Evolutionary conservation across 2,888 invertebrate species (phyloP).

Genomic region (Drosophila antonietae): DNA sequence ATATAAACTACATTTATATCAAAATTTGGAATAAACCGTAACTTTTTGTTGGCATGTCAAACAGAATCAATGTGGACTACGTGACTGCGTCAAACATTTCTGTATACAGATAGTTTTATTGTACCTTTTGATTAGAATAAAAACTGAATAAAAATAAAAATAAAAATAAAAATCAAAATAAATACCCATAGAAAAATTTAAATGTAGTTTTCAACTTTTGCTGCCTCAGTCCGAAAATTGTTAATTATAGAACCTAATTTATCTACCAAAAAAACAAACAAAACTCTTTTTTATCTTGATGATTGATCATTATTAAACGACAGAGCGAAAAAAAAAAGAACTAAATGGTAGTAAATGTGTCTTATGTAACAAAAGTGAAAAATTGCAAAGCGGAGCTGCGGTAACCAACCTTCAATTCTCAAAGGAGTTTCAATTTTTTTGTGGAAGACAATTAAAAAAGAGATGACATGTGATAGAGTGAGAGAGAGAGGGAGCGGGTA

Average conservation of each 20-base stretch:
- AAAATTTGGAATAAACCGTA: conserved; percentile 27
- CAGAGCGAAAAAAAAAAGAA: conserved; percentile 38
- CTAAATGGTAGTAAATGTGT: conserved; percentile 58
- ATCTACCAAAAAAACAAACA: conserved; percentile 32
- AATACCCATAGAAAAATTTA: conserved; percentile 26
- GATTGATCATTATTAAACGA: conserved; percentile 75
- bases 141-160: conserved; percentile 8
- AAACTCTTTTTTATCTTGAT: conserved; percentile 63
- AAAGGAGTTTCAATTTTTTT: conserved; percentile 55
- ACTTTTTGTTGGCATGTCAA: conserved; percentile 42
- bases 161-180: conserved; percentile 1
- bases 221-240: conserved; percentile 52
- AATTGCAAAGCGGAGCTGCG: conserved; percentile 73
- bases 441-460: conserved; percentile 65
- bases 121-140: conserved; percentile 54
- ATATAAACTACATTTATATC: conserved; percentile 6
- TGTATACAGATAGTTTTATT: conserved; percentile 31
- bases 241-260: conserved; percentile 79
- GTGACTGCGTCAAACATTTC: conserved; percentile 59
- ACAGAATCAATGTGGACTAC: conserved; percentile 57
- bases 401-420: conserved; percentile 69
- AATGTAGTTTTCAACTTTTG: conserved; percentile 67
- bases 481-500: not conserved
- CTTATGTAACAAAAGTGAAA: conserved; percentile 74
- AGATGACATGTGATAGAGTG: conserved; percentile 1